phyloP scores from a whole-genome alignment of 2,113 vertebrate species.

The Rhagologus leucostigma region DNA sequence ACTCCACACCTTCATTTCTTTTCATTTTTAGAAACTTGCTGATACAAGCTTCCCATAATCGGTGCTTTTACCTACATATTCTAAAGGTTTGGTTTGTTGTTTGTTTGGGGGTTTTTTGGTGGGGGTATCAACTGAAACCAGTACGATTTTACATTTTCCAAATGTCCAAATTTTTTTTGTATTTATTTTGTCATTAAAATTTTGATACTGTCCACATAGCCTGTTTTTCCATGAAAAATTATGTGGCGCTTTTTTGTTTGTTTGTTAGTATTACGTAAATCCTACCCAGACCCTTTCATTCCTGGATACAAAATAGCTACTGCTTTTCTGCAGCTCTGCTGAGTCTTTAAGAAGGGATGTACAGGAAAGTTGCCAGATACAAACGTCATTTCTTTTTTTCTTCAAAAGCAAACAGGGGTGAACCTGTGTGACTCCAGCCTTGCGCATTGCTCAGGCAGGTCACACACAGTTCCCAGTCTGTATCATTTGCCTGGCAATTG shows the following conservation, averaged over 20 bases:
- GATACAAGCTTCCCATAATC: not conserved
- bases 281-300: not conserved
- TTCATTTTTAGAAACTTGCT: not conserved
- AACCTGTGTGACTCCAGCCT: not conserved
- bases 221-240: not conserved
- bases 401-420: not conserved
- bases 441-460: fast-evolving
- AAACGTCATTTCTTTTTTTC: not conserved
- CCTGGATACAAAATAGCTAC: not conserved
- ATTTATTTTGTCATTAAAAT: not conserved
- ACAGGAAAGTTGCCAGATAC: not conserved
- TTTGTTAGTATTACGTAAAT: not conserved
- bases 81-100: not conserved
- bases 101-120: not conserved
- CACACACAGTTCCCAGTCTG: fast-evolving
- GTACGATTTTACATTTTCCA: not conserved
- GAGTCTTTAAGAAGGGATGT: not conserved
- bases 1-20: not conserved
- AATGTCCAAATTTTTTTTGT: not conserved
- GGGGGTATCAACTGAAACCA: not conserved
- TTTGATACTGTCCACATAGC: not conserved
- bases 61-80: not conserved
- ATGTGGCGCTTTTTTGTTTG: not conserved
- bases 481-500: not conserved
- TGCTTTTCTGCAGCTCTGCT: not conserved